Evolutionary conservation across 30 jellyfish, hydroid and myxozoan genomes (phyloP).

Genomic region (Hydractinia echinata): DNA sequence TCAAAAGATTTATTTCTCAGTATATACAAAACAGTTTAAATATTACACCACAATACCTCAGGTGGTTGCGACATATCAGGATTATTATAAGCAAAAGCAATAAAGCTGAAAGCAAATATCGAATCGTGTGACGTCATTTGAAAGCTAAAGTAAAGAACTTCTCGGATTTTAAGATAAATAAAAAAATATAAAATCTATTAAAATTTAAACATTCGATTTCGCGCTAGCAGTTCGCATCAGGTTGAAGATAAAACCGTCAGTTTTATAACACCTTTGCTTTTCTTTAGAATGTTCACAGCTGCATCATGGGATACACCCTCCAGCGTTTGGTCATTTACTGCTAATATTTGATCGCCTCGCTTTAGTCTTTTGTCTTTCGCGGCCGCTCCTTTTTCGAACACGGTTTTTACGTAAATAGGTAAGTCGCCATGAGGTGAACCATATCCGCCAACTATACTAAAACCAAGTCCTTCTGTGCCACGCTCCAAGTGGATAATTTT

Average conservation of each 20-base stretch:
- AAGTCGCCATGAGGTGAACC: slow-evolving; percentile 95
- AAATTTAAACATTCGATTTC: too few relatives aligned
- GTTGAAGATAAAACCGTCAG: slow-evolving; percentile 70
- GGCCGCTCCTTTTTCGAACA: slow-evolving; percentile 92
- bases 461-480: slow-evolving; percentile 95
- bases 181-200: too few relatives aligned
- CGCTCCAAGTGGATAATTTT: slow-evolving; percentile 80
- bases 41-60: too few relatives aligned
- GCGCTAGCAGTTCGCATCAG: not conserved
- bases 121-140: too few relatives aligned
- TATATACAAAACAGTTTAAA: too few relatives aligned
- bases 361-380: slow-evolving; percentile 81
- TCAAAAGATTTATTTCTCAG: too few relatives aligned
- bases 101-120: too few relatives aligned
- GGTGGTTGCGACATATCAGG: too few relatives aligned
- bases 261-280: slow-evolving; percentile 80
- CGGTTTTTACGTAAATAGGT: slow-evolving; percentile 93
- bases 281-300: slow-evolving; percentile 84
- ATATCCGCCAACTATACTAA: slow-evolving; percentile 92
- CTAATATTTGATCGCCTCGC: slow-evolving; percentile 91
- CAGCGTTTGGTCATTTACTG: slow-evolving; percentile 74
- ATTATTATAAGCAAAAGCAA: too few relatives aligned
- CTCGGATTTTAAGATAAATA: too few relatives aligned
- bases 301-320: slow-evolving; percentile 87
- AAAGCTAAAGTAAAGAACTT: too few relatives aligned